Conservation (phyloP, 1,140 invertebrate species). For the Pseudomyrmex sp. region DNA sequence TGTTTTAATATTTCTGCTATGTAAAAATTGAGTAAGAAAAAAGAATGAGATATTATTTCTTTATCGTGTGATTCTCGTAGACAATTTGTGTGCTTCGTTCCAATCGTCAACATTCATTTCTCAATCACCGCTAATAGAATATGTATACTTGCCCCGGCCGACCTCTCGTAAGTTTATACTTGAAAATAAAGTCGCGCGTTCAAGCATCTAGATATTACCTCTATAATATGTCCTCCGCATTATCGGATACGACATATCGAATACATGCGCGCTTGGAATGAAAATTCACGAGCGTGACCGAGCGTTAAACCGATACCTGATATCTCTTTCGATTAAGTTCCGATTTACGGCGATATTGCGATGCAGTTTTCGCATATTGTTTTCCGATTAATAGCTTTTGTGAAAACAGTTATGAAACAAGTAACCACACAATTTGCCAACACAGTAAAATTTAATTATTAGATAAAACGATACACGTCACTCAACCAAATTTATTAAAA, state of each 20-base stretch:
- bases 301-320: conserved; percentile 8
- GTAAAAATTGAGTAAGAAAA: not conserved
- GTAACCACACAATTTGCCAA: not conserved
- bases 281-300: conserved; percentile 40
- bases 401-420: not conserved
- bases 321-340: conserved; percentile 50
- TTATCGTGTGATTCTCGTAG: not conserved
- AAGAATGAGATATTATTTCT: not conserved
- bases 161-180: conserved; percentile 58
- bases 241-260: conserved; percentile 9
- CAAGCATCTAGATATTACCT: conserved; percentile 11
- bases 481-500: conserved; percentile 14
- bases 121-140: conserved; percentile 63
- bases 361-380: conserved; percentile 7
- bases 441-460: not conserved
- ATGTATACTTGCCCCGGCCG: conserved; percentile 24
- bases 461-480: not conserved
- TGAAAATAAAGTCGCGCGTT: not conserved
- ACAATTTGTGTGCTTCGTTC: conserved; percentile 55
- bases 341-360: conserved; percentile 4
- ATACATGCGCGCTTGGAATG: not conserved
- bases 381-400: not conserved
- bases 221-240: conserved; percentile 26
- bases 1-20: not conserved
- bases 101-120: conserved; percentile 65